Conservation (phyloP, 2,113 vertebrate genomes). For the Archocentrus centrarchus region DNA sequence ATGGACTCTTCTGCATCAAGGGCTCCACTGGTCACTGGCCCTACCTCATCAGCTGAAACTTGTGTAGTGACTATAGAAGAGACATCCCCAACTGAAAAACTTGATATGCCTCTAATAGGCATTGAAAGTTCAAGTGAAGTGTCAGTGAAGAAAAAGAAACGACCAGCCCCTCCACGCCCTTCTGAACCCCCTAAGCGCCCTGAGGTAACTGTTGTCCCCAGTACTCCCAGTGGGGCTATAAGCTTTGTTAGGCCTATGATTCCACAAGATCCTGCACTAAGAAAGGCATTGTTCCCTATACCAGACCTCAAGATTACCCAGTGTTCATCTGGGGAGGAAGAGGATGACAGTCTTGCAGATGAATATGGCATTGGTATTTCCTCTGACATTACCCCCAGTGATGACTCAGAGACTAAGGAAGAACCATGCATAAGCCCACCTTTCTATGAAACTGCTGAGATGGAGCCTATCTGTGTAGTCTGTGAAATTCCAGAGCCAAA, state of each 20-base stretch:
- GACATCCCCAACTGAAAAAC: slow-evolving; percentile 71
- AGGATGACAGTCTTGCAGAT: slow-evolving; percentile 89
- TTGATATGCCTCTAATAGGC: slow-evolving; percentile 79
- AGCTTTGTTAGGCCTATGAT: slow-evolving; percentile 72
- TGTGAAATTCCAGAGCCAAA: slow-evolving; percentile 86
- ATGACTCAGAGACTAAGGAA: slow-evolving; percentile 84
- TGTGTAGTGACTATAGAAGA: slow-evolving; percentile 88
- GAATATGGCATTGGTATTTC: slow-evolving; percentile 84
- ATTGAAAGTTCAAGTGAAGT: slow-evolving; percentile 85
- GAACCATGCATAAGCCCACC: slow-evolving; percentile 74
- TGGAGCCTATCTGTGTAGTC: slow-evolving; percentile 86
- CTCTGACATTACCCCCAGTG: slow-evolving; percentile 86
- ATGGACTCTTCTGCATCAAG: slow-evolving; percentile 82
- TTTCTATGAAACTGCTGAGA: slow-evolving; percentile 82
- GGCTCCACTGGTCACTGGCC: slow-evolving; percentile 63
- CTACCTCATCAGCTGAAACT: slow-evolving; percentile 82
- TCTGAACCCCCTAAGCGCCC: slow-evolving; percentile 77
- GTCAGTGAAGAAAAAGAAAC: slow-evolving; percentile 85
- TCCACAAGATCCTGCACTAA: slow-evolving; percentile 79
- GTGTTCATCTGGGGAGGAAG: slow-evolving; percentile 94
- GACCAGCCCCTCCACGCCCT: slow-evolving; percentile 77
- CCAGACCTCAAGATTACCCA: slow-evolving; percentile 98
- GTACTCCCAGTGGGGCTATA: slow-evolving; percentile 65
- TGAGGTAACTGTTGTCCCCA: slow-evolving; percentile 71
- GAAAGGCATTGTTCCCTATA: slow-evolving; percentile 89